phyloP scores from a whole-genome alignment of 2,113 vertebrate genomes.

The Furnarius figulus region DNA sequence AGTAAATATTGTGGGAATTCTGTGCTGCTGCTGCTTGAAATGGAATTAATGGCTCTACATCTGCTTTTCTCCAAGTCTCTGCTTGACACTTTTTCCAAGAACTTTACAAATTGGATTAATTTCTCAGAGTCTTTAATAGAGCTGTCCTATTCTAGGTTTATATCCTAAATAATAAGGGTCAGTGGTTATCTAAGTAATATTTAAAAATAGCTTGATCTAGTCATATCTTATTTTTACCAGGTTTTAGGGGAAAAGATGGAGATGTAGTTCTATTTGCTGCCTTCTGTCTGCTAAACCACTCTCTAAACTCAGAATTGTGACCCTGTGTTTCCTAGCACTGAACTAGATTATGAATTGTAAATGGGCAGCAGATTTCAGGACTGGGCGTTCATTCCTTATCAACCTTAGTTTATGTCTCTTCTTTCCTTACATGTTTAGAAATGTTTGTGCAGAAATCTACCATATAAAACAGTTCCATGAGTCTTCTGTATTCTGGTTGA shows the following conservation, averaged over 20 bases:
- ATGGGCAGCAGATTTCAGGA: background rate
- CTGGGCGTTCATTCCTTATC: background rate
- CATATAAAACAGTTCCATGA: background rate
- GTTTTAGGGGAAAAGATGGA: background rate
- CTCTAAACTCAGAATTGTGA: background rate
- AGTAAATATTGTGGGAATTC: background rate
- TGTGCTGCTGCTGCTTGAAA: background rate
- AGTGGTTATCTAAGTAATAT: background rate
- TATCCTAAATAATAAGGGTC: background rate
- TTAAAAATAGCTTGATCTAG: background rate
- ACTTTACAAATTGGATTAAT: background rate
- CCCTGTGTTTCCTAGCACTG: background rate
- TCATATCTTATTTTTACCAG: background rate
- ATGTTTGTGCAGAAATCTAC: background rate
- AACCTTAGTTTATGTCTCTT: background rate
- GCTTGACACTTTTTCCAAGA: background rate
- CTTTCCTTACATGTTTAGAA: background rate
- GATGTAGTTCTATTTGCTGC: background rate
- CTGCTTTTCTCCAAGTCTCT: background rate
- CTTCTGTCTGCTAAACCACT: background rate
- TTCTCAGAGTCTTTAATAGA: background rate
- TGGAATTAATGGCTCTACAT: background rate
- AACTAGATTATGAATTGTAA: background rate
- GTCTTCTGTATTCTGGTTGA: background rate
- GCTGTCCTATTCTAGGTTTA: background rate